Evolutionary conservation across 2,888 invertebrate species (phyloP), one percentile per base, ranked within the genome.

Genomic region (Drosophila bunnanda): DNA sequence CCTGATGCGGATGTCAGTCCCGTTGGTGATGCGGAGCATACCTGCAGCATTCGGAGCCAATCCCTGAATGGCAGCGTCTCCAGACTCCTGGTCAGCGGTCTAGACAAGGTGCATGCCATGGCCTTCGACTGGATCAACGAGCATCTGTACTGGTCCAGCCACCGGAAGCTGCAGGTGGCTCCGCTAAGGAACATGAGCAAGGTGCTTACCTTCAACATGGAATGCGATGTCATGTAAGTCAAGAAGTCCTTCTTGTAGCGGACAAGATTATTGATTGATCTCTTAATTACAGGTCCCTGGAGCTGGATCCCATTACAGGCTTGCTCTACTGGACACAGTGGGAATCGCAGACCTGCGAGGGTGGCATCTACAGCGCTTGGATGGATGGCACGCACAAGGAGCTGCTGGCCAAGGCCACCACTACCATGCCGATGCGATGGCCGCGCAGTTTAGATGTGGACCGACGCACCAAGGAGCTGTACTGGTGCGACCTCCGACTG

Each of bases 121-220:
- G 97, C 97, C 39, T 94, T 97, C 64, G 98, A 98, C 92, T 97
- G 96, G 96, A 94, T 97, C 89, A 95, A 95, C 66, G 92, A 94
- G 66, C 97, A 97, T 93, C 91, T 98, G 65, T 98, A 96, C 93
- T 97, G 97, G 96, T 96, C 96, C 57, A 95, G 94, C 60, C 93
- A 95, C 77, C 94, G 95, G 64, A 94, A 93, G 57, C 94, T 97
- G 75, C 94, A 94, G 83, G 96, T 96, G 38, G 94, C 96, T 48
- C 94, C 94, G 38, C 90, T 97, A 68, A 93, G 93, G 32, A 94
- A 94, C 84, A 92, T 94, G 41, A 93, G 93, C 55, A 92, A 93
- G 65, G 91, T 93, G 10, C 94, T 94, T 81, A 94, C 94, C 15
- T 91, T 96, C 20, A 92, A 95, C 17, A 92, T 93, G 46, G 94